Conservation (phyloP, 2,113 vertebrate species). For the Oenanthe oenanthe region DNA sequence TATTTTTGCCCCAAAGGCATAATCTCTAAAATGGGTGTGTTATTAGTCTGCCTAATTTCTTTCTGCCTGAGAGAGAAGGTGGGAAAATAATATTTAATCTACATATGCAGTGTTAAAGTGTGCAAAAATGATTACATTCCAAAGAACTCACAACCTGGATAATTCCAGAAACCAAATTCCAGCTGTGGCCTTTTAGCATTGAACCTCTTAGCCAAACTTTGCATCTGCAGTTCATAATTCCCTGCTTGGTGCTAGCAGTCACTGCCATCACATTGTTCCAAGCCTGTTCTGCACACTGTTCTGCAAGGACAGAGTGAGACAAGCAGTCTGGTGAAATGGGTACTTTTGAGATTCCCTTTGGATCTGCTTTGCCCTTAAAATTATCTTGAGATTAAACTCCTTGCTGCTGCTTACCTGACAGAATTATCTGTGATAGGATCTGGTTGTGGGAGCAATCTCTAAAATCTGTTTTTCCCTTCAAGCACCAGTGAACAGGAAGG, state of each 20-base stretch:
- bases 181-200: not conserved
- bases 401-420: not conserved
- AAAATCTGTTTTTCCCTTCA: not conserved
- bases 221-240: not conserved
- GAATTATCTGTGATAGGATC: not conserved
- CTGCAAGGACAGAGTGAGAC: not conserved
- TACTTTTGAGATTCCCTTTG: not conserved
- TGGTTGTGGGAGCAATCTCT: not conserved
- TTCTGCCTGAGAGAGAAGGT: not conserved
- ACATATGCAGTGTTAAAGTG: not conserved
- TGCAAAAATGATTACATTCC: not conserved
- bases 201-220: not conserved
- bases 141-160: not conserved
- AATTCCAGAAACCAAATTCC: not conserved
- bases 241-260: not conserved
- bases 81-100: not conserved
- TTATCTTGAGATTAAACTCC: not conserved
- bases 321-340: not conserved
- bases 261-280: fast-evolving
- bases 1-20: not conserved
- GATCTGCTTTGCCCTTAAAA: not conserved
- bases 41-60: constrained; percentile 25
- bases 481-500: not conserved
- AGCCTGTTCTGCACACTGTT: not conserved
- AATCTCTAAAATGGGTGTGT: not conserved